Evolutionary conservation across 2,797 vertebrate genomes (phyloP).

Genomic region (Ptychadena robeensis): DNA sequence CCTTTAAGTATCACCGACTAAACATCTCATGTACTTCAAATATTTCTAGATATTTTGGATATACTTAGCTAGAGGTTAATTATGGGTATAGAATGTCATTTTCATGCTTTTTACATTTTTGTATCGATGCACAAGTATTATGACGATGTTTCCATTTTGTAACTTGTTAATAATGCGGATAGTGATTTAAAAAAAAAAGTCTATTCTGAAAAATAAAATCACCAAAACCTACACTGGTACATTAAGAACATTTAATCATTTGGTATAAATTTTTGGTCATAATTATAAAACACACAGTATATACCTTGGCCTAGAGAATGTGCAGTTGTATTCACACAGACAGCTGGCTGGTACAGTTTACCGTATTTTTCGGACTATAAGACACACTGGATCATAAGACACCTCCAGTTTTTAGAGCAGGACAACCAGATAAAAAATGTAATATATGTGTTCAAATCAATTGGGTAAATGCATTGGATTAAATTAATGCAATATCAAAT

Average conservation of each 20-base stretch:
- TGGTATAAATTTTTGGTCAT: not conserved
- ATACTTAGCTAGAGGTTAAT: conserved; percentile 65
- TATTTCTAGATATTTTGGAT: conserved; percentile 72
- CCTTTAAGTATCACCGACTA: conserved; percentile 65
- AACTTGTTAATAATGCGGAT: conserved; percentile 74
- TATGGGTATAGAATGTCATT: conserved; percentile 68
- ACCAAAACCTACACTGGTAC: conserved; percentile 34
- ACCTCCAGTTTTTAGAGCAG: too few species aligned
- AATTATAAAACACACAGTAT: too few species aligned
- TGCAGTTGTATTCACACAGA: too few species aligned
- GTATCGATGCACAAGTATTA: conserved; percentile 69
- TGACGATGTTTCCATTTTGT: conserved; percentile 72
- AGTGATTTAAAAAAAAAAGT: conserved; percentile 78
- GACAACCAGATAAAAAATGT: too few species aligned
- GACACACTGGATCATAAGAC: too few species aligned
- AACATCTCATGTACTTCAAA: conserved; percentile 64
- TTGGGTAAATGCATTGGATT: too few species aligned
- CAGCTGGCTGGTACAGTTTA: too few species aligned
- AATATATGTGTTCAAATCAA: too few species aligned
- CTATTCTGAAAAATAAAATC: conserved; percentile 70
- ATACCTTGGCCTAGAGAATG: too few species aligned
- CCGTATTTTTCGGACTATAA: too few species aligned
- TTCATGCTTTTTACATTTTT: conserved; percentile 73
- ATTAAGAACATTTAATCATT: not conserved
- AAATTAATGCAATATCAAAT: too few species aligned